These are phyloP conservation scores for Otus scops DNA, from an alignment of 2,797 vertebrate genomes.

Conservation along the genomic window DNA sequence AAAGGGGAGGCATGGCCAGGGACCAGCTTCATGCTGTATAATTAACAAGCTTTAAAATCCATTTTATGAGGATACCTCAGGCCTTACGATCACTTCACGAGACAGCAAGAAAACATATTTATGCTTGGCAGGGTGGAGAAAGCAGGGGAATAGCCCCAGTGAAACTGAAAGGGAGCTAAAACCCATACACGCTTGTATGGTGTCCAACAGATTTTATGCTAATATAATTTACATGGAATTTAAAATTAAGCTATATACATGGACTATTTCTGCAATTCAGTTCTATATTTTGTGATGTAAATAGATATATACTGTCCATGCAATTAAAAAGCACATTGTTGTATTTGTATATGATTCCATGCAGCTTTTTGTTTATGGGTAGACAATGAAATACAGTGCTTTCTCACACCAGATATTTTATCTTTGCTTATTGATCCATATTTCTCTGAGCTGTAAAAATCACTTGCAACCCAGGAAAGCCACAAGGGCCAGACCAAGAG, in stretches of 20 bases:
- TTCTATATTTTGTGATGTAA: background rate
- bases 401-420: background rate
- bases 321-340: background rate
- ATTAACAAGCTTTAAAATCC: conserved; percentile 25
- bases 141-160: background rate
- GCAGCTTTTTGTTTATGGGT: background rate
- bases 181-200: background rate
- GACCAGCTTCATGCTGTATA: background rate
- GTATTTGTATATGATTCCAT: background rate
- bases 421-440: background rate
- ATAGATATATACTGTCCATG: background rate
- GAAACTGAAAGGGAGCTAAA: background rate
- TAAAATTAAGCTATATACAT: background rate
- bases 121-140: background rate
- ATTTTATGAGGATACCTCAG: background rate
- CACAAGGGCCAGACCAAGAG: background rate
- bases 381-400: background rate
- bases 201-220: background rate
- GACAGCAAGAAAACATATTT: background rate
- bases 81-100: background rate
- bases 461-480: background rate
- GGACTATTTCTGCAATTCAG: background rate
- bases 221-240: background rate
- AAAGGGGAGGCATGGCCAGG: background rate
- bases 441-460: background rate